A percentile compares a stretch with the other conserved stretches of the same genome.
These are phyloP conservation scores for Trididemnum nubilum DNA, from an alignment of 23 tunicate genomes.

Conservation along the genomic window DNA sequence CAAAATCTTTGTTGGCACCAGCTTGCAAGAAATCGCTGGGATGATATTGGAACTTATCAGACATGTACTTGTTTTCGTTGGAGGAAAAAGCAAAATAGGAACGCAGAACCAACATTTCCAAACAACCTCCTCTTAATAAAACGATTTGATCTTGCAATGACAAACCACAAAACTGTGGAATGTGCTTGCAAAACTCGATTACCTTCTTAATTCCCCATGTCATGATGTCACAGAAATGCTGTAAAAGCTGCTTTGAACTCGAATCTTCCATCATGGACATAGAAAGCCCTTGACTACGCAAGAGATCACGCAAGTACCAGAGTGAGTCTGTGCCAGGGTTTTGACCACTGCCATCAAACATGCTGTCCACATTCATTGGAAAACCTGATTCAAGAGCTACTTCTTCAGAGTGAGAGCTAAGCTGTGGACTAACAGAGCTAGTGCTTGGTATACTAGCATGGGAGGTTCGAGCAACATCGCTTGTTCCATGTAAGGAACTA, in stretches of 20 bases:
- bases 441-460: not conserved
- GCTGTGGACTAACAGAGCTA: not conserved
- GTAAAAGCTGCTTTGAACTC: constrained; percentile 53
- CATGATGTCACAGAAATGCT: constrained; percentile 96
- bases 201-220: constrained; percentile 95
- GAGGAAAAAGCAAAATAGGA: constrained; percentile 91
- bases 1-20: constrained; percentile 77
- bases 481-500: constrained; percentile 68
- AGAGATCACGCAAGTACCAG: constrained; percentile 42
- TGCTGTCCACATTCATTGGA: not conserved
- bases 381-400: not conserved
- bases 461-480: not conserved
- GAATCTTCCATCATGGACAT: constrained; percentile 40
- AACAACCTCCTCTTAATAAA: constrained; percentile 84
- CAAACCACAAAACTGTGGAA: constrained; percentile 71
- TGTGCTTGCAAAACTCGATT: constrained; percentile 89
- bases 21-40: constrained; percentile 88
- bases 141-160: constrained; percentile 80
- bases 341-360: not conserved
- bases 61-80: constrained; percentile 81
- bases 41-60: constrained; percentile 86
- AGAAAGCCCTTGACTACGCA: constrained; percentile 56
- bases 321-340: constrained; percentile 32
- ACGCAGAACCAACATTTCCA: constrained; percentile 87
- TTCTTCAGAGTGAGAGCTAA: not conserved